phyloP scores from a whole-genome alignment of 2,888 invertebrate genomes.

The Griposia aprilina region DNA sequence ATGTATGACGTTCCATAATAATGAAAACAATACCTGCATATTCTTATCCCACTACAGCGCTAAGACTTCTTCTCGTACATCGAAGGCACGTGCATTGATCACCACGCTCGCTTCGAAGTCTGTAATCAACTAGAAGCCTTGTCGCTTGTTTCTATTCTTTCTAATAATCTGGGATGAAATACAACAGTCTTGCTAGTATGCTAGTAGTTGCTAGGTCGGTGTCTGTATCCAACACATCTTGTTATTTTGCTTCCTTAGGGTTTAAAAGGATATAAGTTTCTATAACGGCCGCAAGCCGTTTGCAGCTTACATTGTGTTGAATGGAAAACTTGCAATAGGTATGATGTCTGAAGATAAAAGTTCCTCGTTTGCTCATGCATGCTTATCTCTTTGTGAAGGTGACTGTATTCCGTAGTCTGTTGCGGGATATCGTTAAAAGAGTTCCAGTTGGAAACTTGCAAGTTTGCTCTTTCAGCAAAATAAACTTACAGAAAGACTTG shows the following conservation, averaged over 20 bases:
- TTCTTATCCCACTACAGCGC: not conserved
- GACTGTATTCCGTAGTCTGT: not conserved
- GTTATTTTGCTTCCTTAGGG: not conserved
- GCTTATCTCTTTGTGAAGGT: not conserved
- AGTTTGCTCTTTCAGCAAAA: constrained; percentile 10
- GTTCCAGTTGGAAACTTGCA: constrained; percentile 2
- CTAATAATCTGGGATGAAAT: not conserved
- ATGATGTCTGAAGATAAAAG: not conserved
- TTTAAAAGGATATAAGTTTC: not conserved
- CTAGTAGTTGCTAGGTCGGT: not conserved
- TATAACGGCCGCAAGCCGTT: not conserved
- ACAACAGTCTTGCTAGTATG: not conserved
- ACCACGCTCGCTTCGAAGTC: not conserved
- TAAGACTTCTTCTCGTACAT: not conserved
- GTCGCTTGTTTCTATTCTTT: not conserved
- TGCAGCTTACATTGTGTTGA: not conserved
- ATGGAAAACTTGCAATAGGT: constrained; percentile 1
- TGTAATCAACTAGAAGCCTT: not conserved
- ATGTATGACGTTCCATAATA: not conserved
- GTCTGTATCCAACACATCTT: not conserved
- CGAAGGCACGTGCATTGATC: not conserved
- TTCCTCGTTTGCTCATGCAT: constrained; percentile 5
- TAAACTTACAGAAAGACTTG: not conserved
- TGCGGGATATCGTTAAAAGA: not conserved
- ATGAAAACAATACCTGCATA: too few species aligned